These are phyloP conservation scores for Eupithecia inturbata DNA, from an alignment of 2,888 invertebrate genomes.

Conservation along the genomic window DNA sequence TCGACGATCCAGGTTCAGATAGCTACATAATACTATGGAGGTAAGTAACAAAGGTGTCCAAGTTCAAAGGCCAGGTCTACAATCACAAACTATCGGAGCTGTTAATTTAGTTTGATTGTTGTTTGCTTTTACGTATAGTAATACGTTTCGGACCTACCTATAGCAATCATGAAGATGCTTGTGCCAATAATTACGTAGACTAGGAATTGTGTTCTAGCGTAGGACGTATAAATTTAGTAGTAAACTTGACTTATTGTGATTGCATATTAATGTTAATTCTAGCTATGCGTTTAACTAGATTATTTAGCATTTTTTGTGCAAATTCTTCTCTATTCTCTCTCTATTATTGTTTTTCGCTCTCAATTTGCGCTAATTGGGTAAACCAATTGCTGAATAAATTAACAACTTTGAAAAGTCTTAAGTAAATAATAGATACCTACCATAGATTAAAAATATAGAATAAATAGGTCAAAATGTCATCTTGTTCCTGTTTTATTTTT, in stretches of 20 bases:
- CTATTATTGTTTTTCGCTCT: neutral
- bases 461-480: too few relatives aligned
- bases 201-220: neutral
- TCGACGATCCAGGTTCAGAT: slow-evolving; percentile 31
- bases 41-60: neutral
- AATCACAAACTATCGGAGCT: neutral
- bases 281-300: neutral
- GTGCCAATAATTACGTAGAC: neutral
- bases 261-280: neutral
- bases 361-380: neutral
- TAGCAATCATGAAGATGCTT: neutral
- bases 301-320: neutral
- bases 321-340: neutral
- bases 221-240: neutral
- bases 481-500: too few relatives aligned
- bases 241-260: neutral
- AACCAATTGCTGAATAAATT: neutral
- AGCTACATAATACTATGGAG: neutral
- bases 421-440: too few relatives aligned
- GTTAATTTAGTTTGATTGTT: slow-evolving; percentile 6
- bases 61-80: neutral
- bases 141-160: neutral
- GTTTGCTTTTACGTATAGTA: neutral
- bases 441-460: too few relatives aligned
- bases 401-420: neutral